These are phyloP conservation scores for Nyctereutes procyonoides DNA, from an alignment of 2,113 vertebrate genomes.

Conservation along the genomic window DNA sequence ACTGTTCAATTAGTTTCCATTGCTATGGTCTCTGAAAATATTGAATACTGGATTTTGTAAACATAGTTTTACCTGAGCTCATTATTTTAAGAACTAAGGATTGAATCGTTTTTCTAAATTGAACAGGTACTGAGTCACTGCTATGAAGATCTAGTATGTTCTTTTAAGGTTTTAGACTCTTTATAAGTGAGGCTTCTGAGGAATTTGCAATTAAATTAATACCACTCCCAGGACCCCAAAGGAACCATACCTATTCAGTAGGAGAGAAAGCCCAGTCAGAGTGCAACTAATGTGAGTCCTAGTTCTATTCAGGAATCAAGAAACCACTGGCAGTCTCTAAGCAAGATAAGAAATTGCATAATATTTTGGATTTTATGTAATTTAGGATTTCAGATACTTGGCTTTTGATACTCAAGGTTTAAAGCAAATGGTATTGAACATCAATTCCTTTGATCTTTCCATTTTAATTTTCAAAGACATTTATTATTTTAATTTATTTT, in stretches of 20 bases:
- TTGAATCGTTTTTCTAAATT: background rate
- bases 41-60: background rate
- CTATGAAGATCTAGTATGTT: background rate
- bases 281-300: background rate
- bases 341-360: background rate
- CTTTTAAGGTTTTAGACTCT: background rate
- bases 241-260: background rate
- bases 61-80: background rate
- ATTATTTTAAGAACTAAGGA: background rate
- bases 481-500: background rate
- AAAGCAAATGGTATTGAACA: background rate
- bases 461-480: slow-evolving; percentile 55
- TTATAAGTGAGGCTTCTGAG: background rate
- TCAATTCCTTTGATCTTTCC: slow-evolving; percentile 29
- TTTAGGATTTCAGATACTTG: background rate
- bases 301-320: background rate
- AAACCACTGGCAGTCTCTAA: background rate
- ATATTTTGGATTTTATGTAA: slow-evolving; percentile 11
- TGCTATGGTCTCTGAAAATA: background rate
- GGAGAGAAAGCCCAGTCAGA: background rate
- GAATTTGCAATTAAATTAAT: slow-evolving; percentile 30
- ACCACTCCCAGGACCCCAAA: background rate
- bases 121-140: background rate
- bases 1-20: background rate
- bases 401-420: slow-evolving; percentile 23